Base-by-base conservation (phyloP, 2,888 invertebrate species). In the Proisotoma minuta region DNA sequence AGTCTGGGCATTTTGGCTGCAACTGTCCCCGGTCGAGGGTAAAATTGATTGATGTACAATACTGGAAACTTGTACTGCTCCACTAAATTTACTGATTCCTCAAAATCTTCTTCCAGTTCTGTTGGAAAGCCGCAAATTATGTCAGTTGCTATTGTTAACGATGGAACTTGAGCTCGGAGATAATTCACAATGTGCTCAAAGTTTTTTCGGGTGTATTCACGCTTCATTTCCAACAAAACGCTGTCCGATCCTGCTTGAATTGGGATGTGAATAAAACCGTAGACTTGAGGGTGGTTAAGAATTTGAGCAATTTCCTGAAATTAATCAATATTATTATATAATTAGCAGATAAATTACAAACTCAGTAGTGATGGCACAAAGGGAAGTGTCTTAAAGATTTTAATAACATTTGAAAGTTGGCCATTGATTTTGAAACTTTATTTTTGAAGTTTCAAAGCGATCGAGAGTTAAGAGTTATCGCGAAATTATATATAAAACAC, bases 61-160 rank as follows among this genome's bases (percentile, higher is more conserved):
- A 89, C 88, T 0, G 96, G 91, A 78, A 99, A 99, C 73, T 86
- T 84, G 78, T 96, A 90, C 76, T 90, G 86, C 67, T 81, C 79
- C 71, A 98, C 95, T 0, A 99, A 81, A 0, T 81, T 77, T 82
- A 96, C 79, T 0, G 96, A 97, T 67, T 91, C 87, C 52, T 88
- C 84, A 79, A 99, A 99, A 78, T 99, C 91, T 12, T 79, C 78
- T 50, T 87, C 88, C 0, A 91, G 94, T 81, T 99, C 99, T 0
- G 93, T 94, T 0, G 99, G 99, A 79, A 98, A 99, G 0, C 98
- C 98, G 78, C 97, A 97, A 75, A 99, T 99, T 50, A 99, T 89
- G 77, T 99, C 98, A 0, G 98, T 99, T 0, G 96, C 97, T 75
- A 99, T 91, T 15, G 93, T 96, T 56, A 97, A 34, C 15, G 34